Evolutionary conservation across 2,888 invertebrate species (phyloP), one percentile per base, ranked within the genome.

Genomic region (Sicus ferrugineus): DNA sequence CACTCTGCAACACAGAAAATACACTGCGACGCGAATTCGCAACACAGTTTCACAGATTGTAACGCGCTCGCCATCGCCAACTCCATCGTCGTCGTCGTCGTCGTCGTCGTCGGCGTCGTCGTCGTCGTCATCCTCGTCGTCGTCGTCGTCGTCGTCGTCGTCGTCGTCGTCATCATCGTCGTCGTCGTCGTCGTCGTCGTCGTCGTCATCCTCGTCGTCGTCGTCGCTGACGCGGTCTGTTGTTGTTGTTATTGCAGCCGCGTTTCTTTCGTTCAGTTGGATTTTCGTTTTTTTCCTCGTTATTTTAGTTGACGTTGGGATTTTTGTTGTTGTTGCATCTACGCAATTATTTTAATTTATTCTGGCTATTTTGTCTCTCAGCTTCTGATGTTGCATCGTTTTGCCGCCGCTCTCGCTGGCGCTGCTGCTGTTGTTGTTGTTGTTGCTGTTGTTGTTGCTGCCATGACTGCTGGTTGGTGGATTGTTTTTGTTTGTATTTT

Each of bases 271-370:
- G 59, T 28, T 31, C 63, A 64, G 16, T 42, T 68, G 31, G 63
- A 70, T 54, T 46, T 70, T 62, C 28, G 34, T 59, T 38, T 52
- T 52, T 42, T 42, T 58, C 2, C 4, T 46, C 46, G n/a, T 46
- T 46, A 38, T n/a, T n/a, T n/a, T n/a, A n/a, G 66, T 23, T 54
- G 26, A 69, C 61, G 65, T 72, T 23, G 28, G 3, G 5, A 0
- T 30, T 31, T 11, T 19, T 61, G 38, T 23, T 38, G 11, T 21
- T 67, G 65, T 56, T 63, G 46, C 28, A n/a, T 26, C 58, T 62
- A 30, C 72, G 78, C 76, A 79, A 79, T 79, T 79, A 79, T 79
- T 79, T 79, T 79, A 79, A 79, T 79, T 79, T 80, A 79, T 79
- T 77, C 79, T 16, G 14, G 16, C 30, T 56, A 16, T 16, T 56